Percentiles rank a stretch among this genome's conserved stretches.
These are phyloP conservation scores for Callionymus lyra DNA, from an alignment of 2,113 vertebrate species.

Conservation along the genomic window DNA sequence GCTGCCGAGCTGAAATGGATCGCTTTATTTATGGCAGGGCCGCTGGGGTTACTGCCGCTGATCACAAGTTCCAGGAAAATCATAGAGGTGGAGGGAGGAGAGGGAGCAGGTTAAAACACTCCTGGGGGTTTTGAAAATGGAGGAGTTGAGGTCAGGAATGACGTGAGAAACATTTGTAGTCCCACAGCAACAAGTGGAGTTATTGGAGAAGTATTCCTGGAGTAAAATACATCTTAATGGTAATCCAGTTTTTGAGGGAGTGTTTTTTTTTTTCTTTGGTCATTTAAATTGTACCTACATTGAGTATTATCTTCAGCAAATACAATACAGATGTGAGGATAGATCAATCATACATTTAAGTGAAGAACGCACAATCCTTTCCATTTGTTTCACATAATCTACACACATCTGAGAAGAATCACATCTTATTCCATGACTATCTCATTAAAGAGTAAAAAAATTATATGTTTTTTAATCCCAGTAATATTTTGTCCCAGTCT, in stretches of 20 bases:
- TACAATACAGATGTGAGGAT: no score
- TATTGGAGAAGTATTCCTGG: background rate
- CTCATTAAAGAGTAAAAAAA: no score
- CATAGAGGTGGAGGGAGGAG: background rate
- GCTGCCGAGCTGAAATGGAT: slow-evolving; percentile 28
- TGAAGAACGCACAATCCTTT: no score
- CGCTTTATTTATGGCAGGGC: slow-evolving; percentile 32
- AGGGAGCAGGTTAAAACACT: slow-evolving; percentile 22
- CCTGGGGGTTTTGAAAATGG: slow-evolving; percentile 34
- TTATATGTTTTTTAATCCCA: no score
- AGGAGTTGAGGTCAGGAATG: slow-evolving; percentile 29
- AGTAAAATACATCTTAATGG: background rate
- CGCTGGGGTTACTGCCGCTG: slow-evolving; percentile 6
- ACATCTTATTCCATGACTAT: no score
- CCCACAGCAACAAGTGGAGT: slow-evolving; percentile 18
- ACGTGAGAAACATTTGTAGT: slow-evolving; percentile 29
- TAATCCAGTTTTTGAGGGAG: background rate
- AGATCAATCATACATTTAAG: no score
- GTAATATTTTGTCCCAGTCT: no score
- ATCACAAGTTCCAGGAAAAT: slow-evolving; percentile 32
- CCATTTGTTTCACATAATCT: no score
- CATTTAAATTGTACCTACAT: no score
- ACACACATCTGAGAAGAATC: no score
- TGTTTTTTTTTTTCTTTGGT: background rate
- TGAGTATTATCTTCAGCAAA: no score